Conservation (phyloP, 1,140 invertebrate genomes). For the Protaetia brevitarsis region DNA sequence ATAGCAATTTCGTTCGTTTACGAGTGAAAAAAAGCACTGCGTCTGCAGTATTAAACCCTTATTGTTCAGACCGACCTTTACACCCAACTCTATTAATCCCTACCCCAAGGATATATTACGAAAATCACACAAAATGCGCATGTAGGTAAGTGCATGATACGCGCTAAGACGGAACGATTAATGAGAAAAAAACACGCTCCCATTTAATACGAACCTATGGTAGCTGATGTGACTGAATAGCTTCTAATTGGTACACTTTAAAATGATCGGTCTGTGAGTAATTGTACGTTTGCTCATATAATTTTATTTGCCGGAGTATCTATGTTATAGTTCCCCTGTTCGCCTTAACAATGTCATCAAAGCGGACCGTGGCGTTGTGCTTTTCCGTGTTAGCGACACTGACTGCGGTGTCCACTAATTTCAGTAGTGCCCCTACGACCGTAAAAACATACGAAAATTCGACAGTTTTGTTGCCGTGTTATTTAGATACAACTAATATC, state of each 20-base stretch:
- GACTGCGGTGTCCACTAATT: conserved; percentile 31
- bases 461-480: conserved; percentile 70
- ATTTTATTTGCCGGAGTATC: conserved; percentile 8
- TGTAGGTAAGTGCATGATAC: background rate
- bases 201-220: background rate
- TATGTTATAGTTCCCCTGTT: background rate
- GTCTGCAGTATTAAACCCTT: background rate
- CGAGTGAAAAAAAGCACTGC: background rate
- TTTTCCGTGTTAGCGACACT: background rate
- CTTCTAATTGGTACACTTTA: conserved; percentile 17
- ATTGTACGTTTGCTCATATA: conserved; percentile 11
- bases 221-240: conserved; percentile 1
- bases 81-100: background rate
- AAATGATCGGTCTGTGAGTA: conserved; percentile 11
- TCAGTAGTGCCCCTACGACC: conserved; percentile 64
- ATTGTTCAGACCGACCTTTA: conserved; percentile 7
- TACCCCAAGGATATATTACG: background rate
- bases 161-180: background rate
- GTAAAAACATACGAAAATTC: conserved; percentile 72
- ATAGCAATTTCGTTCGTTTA: conserved; percentile 1
- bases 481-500: conserved; percentile 58
- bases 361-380: background rate
- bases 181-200: conserved; percentile 4
- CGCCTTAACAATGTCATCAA: conserved; percentile 4
- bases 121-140: background rate